Evolutionary conservation across 2,888 invertebrate genomes (phyloP).

Genomic region (Drosophila testacea): DNA sequence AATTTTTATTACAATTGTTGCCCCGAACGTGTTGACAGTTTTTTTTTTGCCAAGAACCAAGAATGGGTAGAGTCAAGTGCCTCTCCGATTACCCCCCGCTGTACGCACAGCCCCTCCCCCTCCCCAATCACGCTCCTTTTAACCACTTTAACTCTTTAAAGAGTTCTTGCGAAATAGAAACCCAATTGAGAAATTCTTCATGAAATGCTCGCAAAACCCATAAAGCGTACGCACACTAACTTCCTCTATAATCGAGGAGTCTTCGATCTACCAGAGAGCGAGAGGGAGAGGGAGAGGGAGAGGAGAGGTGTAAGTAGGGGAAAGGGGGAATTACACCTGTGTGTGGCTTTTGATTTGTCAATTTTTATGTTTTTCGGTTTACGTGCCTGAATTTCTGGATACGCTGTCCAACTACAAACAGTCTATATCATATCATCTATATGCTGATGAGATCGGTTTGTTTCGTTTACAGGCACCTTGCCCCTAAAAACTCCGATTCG

Average conservation of each 20-base stretch:
- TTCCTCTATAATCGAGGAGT: neutral
- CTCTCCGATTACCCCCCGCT: neutral
- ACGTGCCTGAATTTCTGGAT: conserved; percentile 73
- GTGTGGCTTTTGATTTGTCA: conserved; percentile 62
- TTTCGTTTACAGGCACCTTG: conserved; percentile 10
- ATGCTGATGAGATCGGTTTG: conserved; percentile 40
- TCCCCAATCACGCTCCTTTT: neutral
- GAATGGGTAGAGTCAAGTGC: conserved; percentile 33
- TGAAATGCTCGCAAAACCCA: conserved; percentile 55
- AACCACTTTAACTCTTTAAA: neutral
- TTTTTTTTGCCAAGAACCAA: conserved; percentile 19
- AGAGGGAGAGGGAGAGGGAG: neutral
- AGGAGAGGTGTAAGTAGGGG: neutral
- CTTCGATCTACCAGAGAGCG: conserved; percentile 6
- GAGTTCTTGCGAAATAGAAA: conserved; percentile 62
- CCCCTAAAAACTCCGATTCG: conserved; percentile 9
- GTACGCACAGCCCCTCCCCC: neutral
- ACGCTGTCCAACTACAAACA: neutral
- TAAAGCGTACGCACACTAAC: conserved; percentile 57
- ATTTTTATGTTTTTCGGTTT: conserved; percentile 78
- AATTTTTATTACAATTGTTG: conserved; percentile 66
- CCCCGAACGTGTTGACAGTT: conserved; percentile 56
- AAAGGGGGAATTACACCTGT: conserved; percentile 9
- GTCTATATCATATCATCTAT: conserved; percentile 26
- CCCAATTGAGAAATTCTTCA: conserved; percentile 54